A percentile compares a stretch with the other conserved stretches of the same genome.
Evolutionary conservation across 2,888 invertebrate genomes (phyloP).

Genomic region (Parelbella ahira): DNA sequence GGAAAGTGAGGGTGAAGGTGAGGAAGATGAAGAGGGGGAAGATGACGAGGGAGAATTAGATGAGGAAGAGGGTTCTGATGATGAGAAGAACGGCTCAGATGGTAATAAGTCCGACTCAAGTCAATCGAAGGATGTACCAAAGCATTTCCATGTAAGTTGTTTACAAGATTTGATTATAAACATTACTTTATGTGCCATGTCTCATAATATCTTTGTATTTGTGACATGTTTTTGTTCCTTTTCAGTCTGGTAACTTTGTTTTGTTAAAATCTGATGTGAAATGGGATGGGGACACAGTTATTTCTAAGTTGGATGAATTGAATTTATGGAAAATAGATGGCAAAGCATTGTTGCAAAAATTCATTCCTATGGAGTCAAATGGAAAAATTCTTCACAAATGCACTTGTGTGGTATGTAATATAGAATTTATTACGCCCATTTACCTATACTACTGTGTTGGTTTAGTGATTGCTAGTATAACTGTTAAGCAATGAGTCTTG

Average conservation of each 20-base stretch:
- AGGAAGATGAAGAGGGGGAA: slow-evolving; percentile 64
- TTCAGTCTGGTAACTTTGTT: slow-evolving; percentile 83
- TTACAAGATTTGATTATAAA: too few species aligned
- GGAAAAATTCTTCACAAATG: slow-evolving; percentile 81
- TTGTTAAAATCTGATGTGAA: slow-evolving; percentile 83
- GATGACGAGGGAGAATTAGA: slow-evolving; percentile 71
- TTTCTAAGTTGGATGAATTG: slow-evolving; percentile 76
- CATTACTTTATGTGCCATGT: too few species aligned
- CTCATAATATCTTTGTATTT: too few species aligned
- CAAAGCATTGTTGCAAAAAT: slow-evolving; percentile 84
- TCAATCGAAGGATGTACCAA: slow-evolving; percentile 78
- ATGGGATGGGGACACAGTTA: slow-evolving; percentile 79
- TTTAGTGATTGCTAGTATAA: too few species aligned
- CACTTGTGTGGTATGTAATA: slow-evolving; percentile 80
- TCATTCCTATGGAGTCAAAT: slow-evolving; percentile 82
- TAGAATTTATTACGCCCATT: too few species aligned
- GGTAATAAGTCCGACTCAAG: slow-evolving; percentile 78
- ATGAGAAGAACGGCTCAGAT: slow-evolving; percentile 77
- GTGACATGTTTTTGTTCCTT: slow-evolving; percentile 29
- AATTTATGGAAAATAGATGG: slow-evolving; percentile 86
- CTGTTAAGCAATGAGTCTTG: too few species aligned
- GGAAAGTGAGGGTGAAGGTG: slow-evolving; percentile 66
- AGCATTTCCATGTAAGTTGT: slow-evolving; percentile 76
- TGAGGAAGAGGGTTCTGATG: slow-evolving; percentile 75
- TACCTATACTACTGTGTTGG: too few species aligned